Evolutionary conservation across 2,888 invertebrate genomes (phyloP), one percentile per base, ranked within the genome.

Genomic region (Eucera pruinosa): DNA sequence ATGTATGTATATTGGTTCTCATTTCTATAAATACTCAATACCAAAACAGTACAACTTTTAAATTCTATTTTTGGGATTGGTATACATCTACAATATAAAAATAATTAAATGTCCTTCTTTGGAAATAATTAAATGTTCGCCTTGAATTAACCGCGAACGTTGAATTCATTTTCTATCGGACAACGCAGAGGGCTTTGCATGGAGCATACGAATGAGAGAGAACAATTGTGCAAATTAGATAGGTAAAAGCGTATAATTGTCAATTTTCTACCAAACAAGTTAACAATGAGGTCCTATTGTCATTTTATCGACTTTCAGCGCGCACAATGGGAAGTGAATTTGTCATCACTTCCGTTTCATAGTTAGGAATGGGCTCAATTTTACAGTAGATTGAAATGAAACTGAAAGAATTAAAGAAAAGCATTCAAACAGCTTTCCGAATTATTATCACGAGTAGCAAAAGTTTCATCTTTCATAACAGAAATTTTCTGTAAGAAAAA

Each of bases 321-420:
- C 43, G 50, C 9, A 52, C 67, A 75, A 75, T 66, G 36, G 50
- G 27, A 76, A 76, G 48, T 74, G 66, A 76, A 74, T 75, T 75
- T 57, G 33, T 55, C 66, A 25, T 27, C 52, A 55, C 43, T 57
- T 62, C 45, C 50, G 57, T 67, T 45, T 15, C 54, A 36, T n/a
- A 48, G 54, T 54, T 75, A 75, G 50, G 36, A 41, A 66, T 30
- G 25, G 23, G 36, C 48, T 65, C 60, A 54, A 74, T 74, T 74
- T 61, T 55, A 45, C 74, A 54, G 61, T 25, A 27, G 23, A 62
- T 39, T 36, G 36, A 23, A 48, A 48, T 7, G 36, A 25, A 48
- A 30, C 48, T 33, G 47, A 48, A 36, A 48, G n/a, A 36, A 25
- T 47, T 62, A n/a, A 62, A 23, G 33, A 23, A 61, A 33, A 45